Evolutionary conservation across 2,888 invertebrate genomes (phyloP), one percentile per base, ranked within the genome.

Genomic region (Tetragonisca angustula): DNA sequence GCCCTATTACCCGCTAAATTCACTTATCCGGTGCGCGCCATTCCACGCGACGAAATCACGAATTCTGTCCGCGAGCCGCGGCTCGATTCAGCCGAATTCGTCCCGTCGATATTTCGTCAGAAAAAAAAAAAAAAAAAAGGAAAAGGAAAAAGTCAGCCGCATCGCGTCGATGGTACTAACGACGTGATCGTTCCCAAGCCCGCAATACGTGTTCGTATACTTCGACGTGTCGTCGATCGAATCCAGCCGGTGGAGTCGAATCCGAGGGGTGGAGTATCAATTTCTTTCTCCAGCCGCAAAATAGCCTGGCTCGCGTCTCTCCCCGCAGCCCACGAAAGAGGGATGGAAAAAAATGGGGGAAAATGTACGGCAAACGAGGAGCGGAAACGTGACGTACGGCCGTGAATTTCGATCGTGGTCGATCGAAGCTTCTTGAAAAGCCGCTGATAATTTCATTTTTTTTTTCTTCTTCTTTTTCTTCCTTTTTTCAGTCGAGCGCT

Each of bases 391-490:
- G 84, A 84, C 76, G 76, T 74, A 84, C 61, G 71, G 6, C 59
- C 69, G 69, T 61, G 84, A 84, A 84, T 84, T 84, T 67, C 52
- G 52, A 84, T 79, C 70, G 61, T 13, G 11, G 21, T n/a, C 32
- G 56, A 36, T 6, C 36, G 61, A 52, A 59, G 50, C 49, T 61
- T 19, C 65, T 67, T 43, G 43, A 65, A 76, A 76, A 76, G 49
- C 65, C 79, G 84, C 84, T 84, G 84, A 84, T 79, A 70, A 76
- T 83, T 79, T 83, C 50, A 56, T 50, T 76, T 79, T 61, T 52
- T 17, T 52, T 52, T 4, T 52, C 19, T 19, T 19, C 0, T 52
- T 19, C 19, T 17, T 19, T 9, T 6, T 6, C 17, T 15, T 11
- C 11, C 50, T 50, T 17, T 17, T 50, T 70, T 76, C 11, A 36